Evolutionary conservation across 2,888 invertebrate genomes (phyloP).

Genomic region (Elysia crispata): DNA sequence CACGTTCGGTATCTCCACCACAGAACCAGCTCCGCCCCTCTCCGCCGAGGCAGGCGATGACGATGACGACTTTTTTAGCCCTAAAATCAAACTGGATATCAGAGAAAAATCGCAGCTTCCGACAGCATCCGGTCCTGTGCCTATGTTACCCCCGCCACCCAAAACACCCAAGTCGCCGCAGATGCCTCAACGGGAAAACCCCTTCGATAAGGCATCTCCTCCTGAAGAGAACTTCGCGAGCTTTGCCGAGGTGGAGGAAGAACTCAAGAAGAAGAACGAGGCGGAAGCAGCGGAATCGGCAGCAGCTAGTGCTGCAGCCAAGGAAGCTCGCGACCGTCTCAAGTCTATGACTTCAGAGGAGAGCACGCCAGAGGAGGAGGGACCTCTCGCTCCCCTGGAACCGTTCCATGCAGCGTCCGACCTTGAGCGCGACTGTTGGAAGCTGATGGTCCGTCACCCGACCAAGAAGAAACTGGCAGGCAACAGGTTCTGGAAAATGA

Average conservation of each 20-base stretch:
- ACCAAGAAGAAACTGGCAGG: slow-evolving; percentile 78
- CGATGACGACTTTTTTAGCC: slow-evolving; percentile 35
- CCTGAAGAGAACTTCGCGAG: slow-evolving; percentile 75
- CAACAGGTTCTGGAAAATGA: slow-evolving; percentile 94
- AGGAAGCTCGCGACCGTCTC: slow-evolving; percentile 47
- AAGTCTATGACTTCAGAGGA: slow-evolving; percentile 66
- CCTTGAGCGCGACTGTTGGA: slow-evolving; percentile 92
- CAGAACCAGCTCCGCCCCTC: not conserved
- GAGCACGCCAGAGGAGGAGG: slow-evolving; percentile 66
- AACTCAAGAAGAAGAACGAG: slow-evolving; percentile 54
- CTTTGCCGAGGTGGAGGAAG: slow-evolving; percentile 67
- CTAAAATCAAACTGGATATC: slow-evolving; percentile 58
- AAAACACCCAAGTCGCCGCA: slow-evolving; percentile 66
- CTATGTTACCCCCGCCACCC: slow-evolving; percentile 68
- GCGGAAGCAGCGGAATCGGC: slow-evolving; percentile 49
- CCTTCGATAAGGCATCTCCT: slow-evolving; percentile 76
- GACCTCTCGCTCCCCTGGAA: slow-evolving; percentile 81
- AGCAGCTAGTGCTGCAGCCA: slow-evolving; percentile 45
- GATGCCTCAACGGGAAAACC: slow-evolving; percentile 75
- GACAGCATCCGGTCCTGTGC: slow-evolving; percentile 55
- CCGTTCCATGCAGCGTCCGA: slow-evolving; percentile 87
- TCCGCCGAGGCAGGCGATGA: slow-evolving; percentile 51
- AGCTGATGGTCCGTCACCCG: slow-evolving; percentile 92
- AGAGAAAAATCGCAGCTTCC: slow-evolving; percentile 45
- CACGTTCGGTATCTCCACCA: slow-evolving; percentile 3